phyloP scores from a whole-genome alignment of 2,113 vertebrate species.

The Dinomys branickii region DNA sequence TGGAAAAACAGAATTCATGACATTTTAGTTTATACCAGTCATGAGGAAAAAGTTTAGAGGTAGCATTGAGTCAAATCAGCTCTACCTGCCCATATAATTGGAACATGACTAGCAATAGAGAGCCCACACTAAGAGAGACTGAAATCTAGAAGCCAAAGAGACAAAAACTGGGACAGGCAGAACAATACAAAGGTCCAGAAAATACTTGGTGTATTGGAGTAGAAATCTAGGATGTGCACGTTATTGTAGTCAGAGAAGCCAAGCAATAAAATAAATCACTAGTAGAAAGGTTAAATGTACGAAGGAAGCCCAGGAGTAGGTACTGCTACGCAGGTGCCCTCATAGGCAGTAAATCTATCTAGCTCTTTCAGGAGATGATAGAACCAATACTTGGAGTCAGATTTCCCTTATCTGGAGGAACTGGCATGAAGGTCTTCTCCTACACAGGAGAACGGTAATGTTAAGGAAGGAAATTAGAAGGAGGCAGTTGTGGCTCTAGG shows the following conservation, averaged over 20 bases:
- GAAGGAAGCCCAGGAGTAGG: neutral
- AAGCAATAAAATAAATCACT: neutral
- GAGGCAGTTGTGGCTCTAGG: neutral
- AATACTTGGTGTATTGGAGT: neutral
- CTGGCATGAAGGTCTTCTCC: neutral
- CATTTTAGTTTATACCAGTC: conserved; percentile 20
- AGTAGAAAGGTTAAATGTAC: neutral
- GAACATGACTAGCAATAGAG: neutral
- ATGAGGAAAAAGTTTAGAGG: conserved; percentile 26
- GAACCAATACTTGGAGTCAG: neutral
- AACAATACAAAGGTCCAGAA: neutral
- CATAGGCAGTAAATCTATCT: neutral
- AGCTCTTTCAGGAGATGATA: neutral
- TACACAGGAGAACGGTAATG: neutral
- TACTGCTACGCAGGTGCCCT: neutral
- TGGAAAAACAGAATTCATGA: neutral
- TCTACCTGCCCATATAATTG: neutral
- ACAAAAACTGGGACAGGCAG: neutral
- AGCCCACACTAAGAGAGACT: neutral
- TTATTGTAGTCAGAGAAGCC: neutral
- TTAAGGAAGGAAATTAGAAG: neutral
- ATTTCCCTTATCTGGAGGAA: neutral
- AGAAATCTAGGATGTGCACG: neutral
- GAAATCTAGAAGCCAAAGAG: neutral
- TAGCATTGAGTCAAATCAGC: conserved; percentile 11